Evolutionary conservation across 2,888 invertebrate species (phyloP).

Genomic region (Camptogramma bilineatum): DNA sequence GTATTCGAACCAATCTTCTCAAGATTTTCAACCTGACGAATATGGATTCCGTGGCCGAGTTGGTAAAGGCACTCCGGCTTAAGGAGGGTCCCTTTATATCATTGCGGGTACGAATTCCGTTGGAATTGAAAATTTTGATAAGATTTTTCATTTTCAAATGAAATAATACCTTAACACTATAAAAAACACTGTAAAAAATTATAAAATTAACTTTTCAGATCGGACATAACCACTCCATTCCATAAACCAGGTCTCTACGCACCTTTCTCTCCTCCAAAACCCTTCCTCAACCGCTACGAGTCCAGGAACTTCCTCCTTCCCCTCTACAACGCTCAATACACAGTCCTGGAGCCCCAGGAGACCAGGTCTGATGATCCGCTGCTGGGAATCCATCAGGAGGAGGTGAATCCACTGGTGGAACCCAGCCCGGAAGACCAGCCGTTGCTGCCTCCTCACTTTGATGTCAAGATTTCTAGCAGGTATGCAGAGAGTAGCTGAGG

Average conservation of each 20-base stretch:
- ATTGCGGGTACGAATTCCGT: too few species aligned
- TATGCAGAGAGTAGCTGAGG: neutral
- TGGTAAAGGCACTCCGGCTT: too few species aligned
- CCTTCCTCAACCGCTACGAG: constrained; percentile 54
- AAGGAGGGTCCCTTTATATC: too few species aligned
- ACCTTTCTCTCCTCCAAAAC: constrained; percentile 77
- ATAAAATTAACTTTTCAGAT: constrained; percentile 51
- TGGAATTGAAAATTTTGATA: too few species aligned
- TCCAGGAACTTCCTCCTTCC: constrained; percentile 69
- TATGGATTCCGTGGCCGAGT: too few species aligned
- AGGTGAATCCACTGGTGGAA: constrained; percentile 72
- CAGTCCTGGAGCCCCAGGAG: constrained; percentile 68
- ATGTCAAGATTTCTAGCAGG: constrained; percentile 61
- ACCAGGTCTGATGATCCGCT: constrained; percentile 65
- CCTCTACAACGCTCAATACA: constrained; percentile 68
- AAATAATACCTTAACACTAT: too few species aligned
- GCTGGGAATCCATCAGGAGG: constrained; percentile 66
- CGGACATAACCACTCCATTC: constrained; percentile 69
- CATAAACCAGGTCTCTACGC: constrained; percentile 84
- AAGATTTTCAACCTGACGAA: too few species aligned
- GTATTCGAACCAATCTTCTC: too few species aligned
- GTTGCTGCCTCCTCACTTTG: constrained; percentile 68
- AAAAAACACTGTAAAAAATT: too few species aligned
- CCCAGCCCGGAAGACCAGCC: constrained; percentile 61
- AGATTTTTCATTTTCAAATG: too few species aligned